These are phyloP conservation scores for Podiceps cristatus DNA, from an alignment of 2,113 vertebrate genomes.

Conservation along the genomic window DNA sequence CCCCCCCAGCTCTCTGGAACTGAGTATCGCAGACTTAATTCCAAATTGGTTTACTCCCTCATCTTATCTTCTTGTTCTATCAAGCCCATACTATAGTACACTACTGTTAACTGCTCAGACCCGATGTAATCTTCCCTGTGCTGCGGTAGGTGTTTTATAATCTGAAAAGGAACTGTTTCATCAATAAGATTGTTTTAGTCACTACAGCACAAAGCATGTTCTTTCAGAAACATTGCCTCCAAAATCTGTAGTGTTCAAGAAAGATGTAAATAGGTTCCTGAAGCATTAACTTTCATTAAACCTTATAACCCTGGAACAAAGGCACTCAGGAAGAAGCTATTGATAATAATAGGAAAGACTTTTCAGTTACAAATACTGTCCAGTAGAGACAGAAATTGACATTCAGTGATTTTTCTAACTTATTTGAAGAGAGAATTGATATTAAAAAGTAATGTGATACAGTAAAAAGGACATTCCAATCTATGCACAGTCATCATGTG, in stretches of 20 bases:
- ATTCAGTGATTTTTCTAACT: neutral
- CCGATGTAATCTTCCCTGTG: neutral
- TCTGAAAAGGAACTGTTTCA: neutral
- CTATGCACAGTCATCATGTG: neutral
- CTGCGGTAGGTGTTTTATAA: neutral
- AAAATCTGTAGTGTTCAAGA: neutral
- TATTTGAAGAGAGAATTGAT: neutral
- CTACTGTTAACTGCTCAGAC: neutral
- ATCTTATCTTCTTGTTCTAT: neutral
- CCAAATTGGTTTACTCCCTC: neutral
- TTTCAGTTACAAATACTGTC: neutral
- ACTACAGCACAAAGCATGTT: neutral
- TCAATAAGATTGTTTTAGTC: neutral
- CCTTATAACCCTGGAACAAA: constrained; percentile 1
- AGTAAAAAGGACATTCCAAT: neutral
- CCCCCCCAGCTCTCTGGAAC: neutral
- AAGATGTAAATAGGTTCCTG: neutral
- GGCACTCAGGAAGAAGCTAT: neutral
- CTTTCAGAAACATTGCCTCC: neutral
- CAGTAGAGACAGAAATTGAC: neutral
- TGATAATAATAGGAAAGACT: neutral
- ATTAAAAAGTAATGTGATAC: neutral
- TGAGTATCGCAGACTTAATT: neutral
- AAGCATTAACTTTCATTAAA: constrained; percentile 32
- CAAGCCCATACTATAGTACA: neutral